Base-by-base conservation (phyloP, 1,140 invertebrate genomes). In the Helicorthomorpha holstii region DNA sequence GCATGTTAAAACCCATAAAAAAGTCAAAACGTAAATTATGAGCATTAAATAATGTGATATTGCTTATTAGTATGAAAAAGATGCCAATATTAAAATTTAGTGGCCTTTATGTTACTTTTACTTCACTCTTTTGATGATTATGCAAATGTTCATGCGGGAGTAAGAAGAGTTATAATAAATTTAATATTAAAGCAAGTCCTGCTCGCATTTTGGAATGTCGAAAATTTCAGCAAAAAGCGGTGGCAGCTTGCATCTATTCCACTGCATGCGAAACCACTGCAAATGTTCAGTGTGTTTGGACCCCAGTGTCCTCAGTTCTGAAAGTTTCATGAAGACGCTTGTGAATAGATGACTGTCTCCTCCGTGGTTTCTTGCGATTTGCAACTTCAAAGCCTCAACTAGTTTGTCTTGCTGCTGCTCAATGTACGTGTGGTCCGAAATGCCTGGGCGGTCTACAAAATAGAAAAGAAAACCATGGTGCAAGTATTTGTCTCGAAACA, bases 201-300 rank as follows among this genome's bases (percentile, higher is more conserved):
- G 83, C 61, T 85, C 83, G 62, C 78, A 80, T 69, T 88, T 92
- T 46, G 90, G 89, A 73, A 97, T 94, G 75, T 97, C 92, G 68
- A 94, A 96, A 60, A 95, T 94, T 70, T 97, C 92, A 24, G 91
- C 87, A 67, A 93, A 96, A 34, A 97, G 76, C 1, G 90, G 88
- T 27, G 91, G 91, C 59, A 94, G 74, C 48, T 66, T 58, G 29
- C 93, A 73, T 59, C 82, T 80, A 51, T 76, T 76, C 89, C 89
- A 94, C 68, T 92, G 83, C 53, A 77, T 70, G 54, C 89, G 76
- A 66, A 89, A 92, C 88, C 90, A 96, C 60, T 85, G 78, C 56
- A 96, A 73, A 57, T 91, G 81, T 59, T 83, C 79, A 55, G 80
- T 76, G 67, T 95, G 90, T 58, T 83, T 81, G 19, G 74, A 74